Base-by-base conservation (phyloP, 2,797 vertebrate genomes). In the Loris lydekkerianus region DNA sequence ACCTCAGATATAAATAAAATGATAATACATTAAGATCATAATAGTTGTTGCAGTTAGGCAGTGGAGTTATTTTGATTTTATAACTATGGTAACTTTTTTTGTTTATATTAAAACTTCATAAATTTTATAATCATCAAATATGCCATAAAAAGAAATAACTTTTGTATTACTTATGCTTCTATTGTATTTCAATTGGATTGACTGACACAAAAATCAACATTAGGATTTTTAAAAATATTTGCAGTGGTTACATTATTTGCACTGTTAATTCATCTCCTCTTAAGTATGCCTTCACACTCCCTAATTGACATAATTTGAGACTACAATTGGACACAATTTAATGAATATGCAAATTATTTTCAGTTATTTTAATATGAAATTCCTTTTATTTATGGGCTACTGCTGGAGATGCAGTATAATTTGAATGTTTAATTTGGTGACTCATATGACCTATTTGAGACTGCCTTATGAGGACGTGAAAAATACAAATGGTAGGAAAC, bases 401-500 rank as follows among this genome's bases (percentile, higher is more conserved):
- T 82, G 91, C 40, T 93, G 75, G 93, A 93, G 91, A 91, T 72
- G 83, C 20, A 91, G 61, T 53, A 60, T 90, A 86, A 93, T 86
- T 92, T 86, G 13, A 89, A 65, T 29, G 11, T 86, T 96, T 96
- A 94, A 92, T 89, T 92, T 93, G 53, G 29, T 92, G 61, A n/a
- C 34, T 96, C 58, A 82, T 82, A 23, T 83, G 85, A 92, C 70
- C 61, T 7, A 20, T 94, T 53, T 86, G 34, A 58, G 37, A 37
- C 83, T 93, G 91, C 96, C 95, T 94, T 94, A 17, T 63, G 11
- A 93, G 56, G 95, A 14, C 15, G 18, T 77, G 53, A 91, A 96
- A 91, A 84, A 78, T 49, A 20, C 37, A 78, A 92, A 84, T 94
- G 84, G 89, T 97, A 72, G 23, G 21, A 65, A 76, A 43, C 65